These are phyloP conservation scores for Platerodrilus igneus DNA, from an alignment of 2,888 invertebrate genomes.

Conservation along the genomic window DNA sequence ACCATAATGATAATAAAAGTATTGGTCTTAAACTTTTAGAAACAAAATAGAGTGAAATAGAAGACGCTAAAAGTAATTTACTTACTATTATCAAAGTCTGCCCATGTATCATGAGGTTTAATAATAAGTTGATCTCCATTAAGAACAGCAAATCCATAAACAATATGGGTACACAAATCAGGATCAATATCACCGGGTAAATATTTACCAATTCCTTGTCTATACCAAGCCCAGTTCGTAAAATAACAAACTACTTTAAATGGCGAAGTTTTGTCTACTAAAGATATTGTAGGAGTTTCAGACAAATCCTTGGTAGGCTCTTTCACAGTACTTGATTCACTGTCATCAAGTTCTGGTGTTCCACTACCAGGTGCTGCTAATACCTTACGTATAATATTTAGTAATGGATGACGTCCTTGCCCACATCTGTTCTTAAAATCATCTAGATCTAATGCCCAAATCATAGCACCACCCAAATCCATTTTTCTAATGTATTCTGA, in stretches of 20 bases:
- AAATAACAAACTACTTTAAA: conserved; percentile 87
- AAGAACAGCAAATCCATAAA: conserved; percentile 88
- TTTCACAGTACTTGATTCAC: conserved; percentile 13
- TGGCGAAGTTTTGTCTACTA: conserved; percentile 36
- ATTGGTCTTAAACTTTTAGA: conserved; percentile 7
- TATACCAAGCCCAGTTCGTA: conserved; percentile 93
- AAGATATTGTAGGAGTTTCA: conserved; percentile 24
- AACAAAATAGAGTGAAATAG: background rate
- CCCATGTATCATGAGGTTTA: conserved; percentile 83
- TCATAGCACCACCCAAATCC: conserved; percentile 82
- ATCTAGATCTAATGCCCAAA: conserved; percentile 87
- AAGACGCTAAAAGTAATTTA: conserved; percentile 27
- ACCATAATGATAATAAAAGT: too few relatives aligned
- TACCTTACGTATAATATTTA: conserved; percentile 70
- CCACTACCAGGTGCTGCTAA: conserved; percentile 53
- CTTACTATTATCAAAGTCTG: conserved; percentile 82
- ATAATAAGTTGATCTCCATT: conserved; percentile 70
- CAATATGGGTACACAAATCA: conserved; percentile 83
- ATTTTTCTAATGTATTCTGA: conserved; percentile 72
- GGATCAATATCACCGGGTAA: conserved; percentile 79
- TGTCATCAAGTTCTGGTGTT: conserved; percentile 27
- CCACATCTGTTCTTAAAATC: conserved; percentile 77
- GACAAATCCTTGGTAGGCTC: conserved; percentile 12
- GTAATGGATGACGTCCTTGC: conserved; percentile 73
- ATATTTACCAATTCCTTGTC: conserved; percentile 76